These are phyloP conservation scores for Caenorhabditis sp. DNA, from an alignment of 2,888 invertebrate species.

Conservation along the genomic window DNA sequence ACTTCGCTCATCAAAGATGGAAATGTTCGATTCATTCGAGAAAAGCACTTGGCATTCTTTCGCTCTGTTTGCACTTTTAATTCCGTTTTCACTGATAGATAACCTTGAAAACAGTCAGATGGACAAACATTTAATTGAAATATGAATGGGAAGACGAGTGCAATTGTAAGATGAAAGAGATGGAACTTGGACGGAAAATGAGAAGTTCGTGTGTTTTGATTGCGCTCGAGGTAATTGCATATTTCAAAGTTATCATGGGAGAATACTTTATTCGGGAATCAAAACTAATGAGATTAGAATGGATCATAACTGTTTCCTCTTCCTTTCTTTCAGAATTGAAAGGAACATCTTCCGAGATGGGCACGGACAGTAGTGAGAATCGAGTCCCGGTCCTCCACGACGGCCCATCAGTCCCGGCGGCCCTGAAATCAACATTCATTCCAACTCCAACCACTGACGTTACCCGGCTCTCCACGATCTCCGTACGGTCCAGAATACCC, in stretches of 20 bases:
- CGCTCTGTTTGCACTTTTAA: conserved; percentile 38
- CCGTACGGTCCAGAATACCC: conserved; percentile 37
- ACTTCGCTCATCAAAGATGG: conserved; percentile 53
- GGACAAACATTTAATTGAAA: conserved; percentile 28
- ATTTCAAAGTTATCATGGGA: not conserved
- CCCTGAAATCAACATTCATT: conserved; percentile 8
- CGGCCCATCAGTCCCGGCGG: conserved; percentile 42
- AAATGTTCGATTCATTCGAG: conserved; percentile 33
- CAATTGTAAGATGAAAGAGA: no score
- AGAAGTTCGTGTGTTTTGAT: not conserved
- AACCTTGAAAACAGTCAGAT: conserved; percentile 47
- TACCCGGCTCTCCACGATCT: conserved; percentile 34
- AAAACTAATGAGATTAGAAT: no score
- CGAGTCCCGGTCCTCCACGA: conserved; percentile 50
- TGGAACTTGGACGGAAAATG: not conserved
- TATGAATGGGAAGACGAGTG: not conserved
- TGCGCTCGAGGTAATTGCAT: not conserved
- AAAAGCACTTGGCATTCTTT: conserved; percentile 18
- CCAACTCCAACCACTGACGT: not conserved
- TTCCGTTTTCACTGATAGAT: conserved; percentile 48
- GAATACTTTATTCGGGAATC: no score
- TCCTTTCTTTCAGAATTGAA: conserved; percentile 32
- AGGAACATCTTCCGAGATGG: conserved; percentile 47
- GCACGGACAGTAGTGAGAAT: conserved; percentile 63
- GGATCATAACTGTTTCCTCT: conserved; percentile 27